Conservation (phyloP, 2,888 invertebrate genomes). For the Acanthopleura granulata region DNA sequence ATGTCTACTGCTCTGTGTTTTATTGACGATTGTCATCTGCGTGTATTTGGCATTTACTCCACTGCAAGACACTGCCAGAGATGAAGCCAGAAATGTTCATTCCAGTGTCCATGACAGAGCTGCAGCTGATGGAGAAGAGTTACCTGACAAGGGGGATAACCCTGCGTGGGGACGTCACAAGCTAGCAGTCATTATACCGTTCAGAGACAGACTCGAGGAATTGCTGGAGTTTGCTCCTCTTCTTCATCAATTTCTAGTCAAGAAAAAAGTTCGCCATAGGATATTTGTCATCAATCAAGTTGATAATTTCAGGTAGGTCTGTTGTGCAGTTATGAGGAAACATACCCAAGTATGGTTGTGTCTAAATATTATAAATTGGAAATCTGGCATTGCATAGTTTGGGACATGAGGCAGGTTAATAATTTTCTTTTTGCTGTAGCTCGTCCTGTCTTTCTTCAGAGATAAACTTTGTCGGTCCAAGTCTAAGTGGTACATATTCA, state of each 20-base stretch:
- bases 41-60: neutral
- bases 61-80: neutral
- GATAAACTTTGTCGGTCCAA: too few relatives aligned
- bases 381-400: too few relatives aligned
- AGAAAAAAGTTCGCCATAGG: constrained; percentile 84
- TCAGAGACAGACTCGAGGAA: constrained; percentile 95
- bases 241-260: constrained; percentile 84
- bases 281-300: constrained; percentile 94
- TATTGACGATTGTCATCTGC: neutral
- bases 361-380: too few relatives aligned
- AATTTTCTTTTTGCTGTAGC: too few relatives aligned
- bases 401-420: too few relatives aligned
- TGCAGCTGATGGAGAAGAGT: neutral
- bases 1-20: neutral
- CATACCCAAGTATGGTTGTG: too few relatives aligned
- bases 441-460: too few relatives aligned
- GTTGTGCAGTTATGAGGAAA: neutral
- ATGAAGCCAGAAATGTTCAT: neutral
- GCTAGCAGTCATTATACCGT: constrained; percentile 93
- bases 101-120: neutral
- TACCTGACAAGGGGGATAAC: constrained; percentile 14
- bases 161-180: constrained; percentile 38
- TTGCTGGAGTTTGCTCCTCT: constrained; percentile 93
- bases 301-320: constrained; percentile 67
- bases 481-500: too few relatives aligned